Percentiles rank a stretch among this genome's conserved stretches.
Conservation (phyloP, 2,113 vertebrate genomes). For the Percopsis transmontana region DNA sequence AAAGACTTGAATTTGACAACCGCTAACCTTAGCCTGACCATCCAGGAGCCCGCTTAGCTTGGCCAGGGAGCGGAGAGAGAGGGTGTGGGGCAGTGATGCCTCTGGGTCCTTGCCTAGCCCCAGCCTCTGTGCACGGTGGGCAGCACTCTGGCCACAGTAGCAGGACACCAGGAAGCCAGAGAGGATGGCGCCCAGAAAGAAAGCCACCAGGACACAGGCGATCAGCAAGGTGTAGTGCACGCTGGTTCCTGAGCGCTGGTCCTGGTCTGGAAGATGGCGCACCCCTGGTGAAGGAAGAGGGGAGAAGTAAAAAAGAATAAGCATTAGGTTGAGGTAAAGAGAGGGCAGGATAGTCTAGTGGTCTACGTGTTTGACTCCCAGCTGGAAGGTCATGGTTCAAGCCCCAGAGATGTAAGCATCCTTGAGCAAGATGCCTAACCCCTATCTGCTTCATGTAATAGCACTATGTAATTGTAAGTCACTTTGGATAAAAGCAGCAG, state of each 20-base stretch:
- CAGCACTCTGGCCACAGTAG: conserved; percentile 77
- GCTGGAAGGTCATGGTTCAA: too few species aligned
- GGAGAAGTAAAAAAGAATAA: too few species aligned
- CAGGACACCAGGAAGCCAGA: conserved; percentile 84
- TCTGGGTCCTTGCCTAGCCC: conserved; percentile 77
- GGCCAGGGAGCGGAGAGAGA: conserved; percentile 82
- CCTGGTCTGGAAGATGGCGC: conserved; percentile 48
- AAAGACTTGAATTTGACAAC: too few species aligned
- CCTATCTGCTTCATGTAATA: too few species aligned
- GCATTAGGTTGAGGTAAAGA: not conserved
- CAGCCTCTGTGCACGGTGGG: conserved; percentile 48
- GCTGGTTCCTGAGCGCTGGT: conserved; percentile 32
- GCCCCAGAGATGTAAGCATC: too few species aligned
- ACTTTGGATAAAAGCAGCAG: too few species aligned
- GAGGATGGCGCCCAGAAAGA: conserved; percentile 80
- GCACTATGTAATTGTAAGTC: too few species aligned
- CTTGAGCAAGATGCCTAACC: too few species aligned
- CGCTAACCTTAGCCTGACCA: conserved; percentile 62
- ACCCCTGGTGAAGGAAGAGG: conserved; percentile 61
- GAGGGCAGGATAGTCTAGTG: too few species aligned
- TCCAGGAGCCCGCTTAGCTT: conserved; percentile 81
- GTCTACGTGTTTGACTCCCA: too few species aligned
- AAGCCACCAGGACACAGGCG: conserved; percentile 80
- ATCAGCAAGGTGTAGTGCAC: conserved; percentile 82
- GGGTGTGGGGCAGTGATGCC: conserved; percentile 72